Percentiles rank a stretch among this genome's conserved stretches.
Conservation (phyloP, 2,113 vertebrate genomes). For the Muntiacus muntjak region DNA sequence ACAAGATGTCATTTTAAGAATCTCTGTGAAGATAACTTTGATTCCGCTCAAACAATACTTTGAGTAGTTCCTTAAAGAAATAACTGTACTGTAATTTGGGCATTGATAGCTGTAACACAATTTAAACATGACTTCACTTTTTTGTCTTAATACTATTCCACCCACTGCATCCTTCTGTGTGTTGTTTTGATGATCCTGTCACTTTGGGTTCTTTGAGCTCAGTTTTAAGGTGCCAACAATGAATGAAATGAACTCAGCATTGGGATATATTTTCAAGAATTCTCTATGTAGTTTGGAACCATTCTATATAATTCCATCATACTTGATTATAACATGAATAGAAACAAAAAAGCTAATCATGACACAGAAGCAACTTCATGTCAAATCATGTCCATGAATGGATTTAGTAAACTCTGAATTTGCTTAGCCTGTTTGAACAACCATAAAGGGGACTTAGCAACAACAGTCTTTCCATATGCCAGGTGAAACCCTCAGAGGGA, state of each 20-base stretch:
- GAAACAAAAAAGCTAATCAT: constrained; percentile 46
- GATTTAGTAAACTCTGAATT: constrained; percentile 58
- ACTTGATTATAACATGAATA: constrained; percentile 28
- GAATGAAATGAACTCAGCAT: neutral
- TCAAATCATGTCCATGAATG: constrained; percentile 46
- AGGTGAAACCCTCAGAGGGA: constrained; percentile 70
- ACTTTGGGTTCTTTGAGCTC: constrained; percentile 20
- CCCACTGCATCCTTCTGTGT: neutral
- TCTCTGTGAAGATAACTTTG: constrained; percentile 42
- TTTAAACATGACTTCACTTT: neutral
- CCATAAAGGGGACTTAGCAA: constrained; percentile 55
- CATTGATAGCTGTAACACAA: neutral
- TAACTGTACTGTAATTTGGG: neutral
- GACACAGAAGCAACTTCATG: constrained; percentile 52
- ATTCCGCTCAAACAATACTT: constrained; percentile 33
- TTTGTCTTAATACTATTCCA: neutral
- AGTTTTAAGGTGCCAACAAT: constrained; percentile 15
- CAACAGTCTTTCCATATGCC: constrained; percentile 57
- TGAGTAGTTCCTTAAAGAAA: constrained; percentile 52
- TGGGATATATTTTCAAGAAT: constrained; percentile 25
- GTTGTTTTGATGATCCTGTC: constrained; percentile 45
- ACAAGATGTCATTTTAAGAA: constrained; percentile 48
- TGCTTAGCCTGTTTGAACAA: constrained; percentile 51
- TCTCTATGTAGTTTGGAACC: neutral
- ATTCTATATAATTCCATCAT: constrained; percentile 12